Evolutionary conservation across 1,140 invertebrate species (phyloP).

Genomic region (Trichonephila clavipes): DNA sequence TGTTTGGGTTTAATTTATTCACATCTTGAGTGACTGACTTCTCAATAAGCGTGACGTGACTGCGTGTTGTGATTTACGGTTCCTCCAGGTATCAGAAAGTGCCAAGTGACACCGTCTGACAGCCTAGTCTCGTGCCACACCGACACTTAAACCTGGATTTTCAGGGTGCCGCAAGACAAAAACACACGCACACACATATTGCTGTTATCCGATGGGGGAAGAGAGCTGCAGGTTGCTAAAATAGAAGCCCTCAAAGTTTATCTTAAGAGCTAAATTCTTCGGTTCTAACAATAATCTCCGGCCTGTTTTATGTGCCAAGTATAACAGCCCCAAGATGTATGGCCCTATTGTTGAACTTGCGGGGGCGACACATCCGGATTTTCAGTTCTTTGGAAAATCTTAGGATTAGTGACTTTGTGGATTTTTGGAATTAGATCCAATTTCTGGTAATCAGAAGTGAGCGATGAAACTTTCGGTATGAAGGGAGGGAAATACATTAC

Average conservation of each 20-base stretch:
- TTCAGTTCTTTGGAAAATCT: too few species aligned
- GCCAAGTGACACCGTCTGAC: not conserved
- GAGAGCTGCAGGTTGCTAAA: not conserved
- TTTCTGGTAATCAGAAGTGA: too few species aligned
- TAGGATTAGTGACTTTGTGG: too few species aligned
- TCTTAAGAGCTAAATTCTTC: conserved; percentile 46
- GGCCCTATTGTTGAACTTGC: too few species aligned
- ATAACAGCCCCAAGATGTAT: not conserved
- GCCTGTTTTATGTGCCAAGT: conserved; percentile 38
- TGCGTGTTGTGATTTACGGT: too few species aligned
- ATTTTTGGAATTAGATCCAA: too few species aligned
- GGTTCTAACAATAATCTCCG: conserved; percentile 40
- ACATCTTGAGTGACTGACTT: too few species aligned
- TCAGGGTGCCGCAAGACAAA: not conserved
- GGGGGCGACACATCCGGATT: too few species aligned
- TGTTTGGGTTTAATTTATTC: too few species aligned
- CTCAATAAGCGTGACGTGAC: too few species aligned
- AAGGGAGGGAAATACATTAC: too few species aligned
- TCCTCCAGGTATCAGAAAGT: not conserved
- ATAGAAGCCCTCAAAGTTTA: conserved; percentile 53
- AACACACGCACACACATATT: conserved; percentile 1
- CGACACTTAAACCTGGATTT: not conserved
- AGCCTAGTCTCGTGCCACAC: not conserved
- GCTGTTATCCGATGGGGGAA: not conserved
- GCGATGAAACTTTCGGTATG: too few species aligned